Evolutionary conservation across 2,797 vertebrate genomes (phyloP), one percentile per base, ranked within the genome.

Genomic region (Pelobates cultripes): DNA sequence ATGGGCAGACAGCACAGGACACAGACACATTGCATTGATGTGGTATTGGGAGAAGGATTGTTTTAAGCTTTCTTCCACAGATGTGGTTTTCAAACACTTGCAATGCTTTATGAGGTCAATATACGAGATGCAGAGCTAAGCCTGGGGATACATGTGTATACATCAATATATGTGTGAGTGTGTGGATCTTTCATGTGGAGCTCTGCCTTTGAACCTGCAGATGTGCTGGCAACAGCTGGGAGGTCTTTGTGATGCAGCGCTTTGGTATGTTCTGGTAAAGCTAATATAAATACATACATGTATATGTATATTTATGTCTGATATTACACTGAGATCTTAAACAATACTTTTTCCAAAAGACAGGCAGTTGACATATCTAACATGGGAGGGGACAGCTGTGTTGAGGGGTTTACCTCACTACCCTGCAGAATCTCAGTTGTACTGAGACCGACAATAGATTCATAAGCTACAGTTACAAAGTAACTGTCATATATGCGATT

Each of bases 231-330:
- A 28, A 43, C 67, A 84, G 82, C 82, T 79, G 77, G 82, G 82
- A 84, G 82, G 82, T 84, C 82, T 84, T 28, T 67, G 73, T 79
- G 77, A 84, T 80, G 77, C 75, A 80, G 51, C 73, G 28, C 57
- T 76, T 67, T 76, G 77, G 82, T 79, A 84, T 84, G 73, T 76
- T 76, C 77, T 80, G 82, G 73, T 76, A 57, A 75, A 72, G 82
- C 82, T 77, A 84, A 84, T 76, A 72, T 84, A 84, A 84, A 84
- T 84, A 84, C 77, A 80, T 79, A 72, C 60, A 72, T 84, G 72
- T 66, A 71, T 66, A 28, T 28, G 66, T 68, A 47, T 82, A 67
- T 82, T 77, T 77, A 77, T 71, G 51, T 82, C 66, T 82, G 17
- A 42, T 57, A 57, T 57, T 12, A 57, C 55, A 57, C 13, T 1